These are phyloP conservation scores for Nephrotoma guestfalica DNA, from an alignment of 2,888 invertebrate species.

Conservation along the genomic window DNA sequence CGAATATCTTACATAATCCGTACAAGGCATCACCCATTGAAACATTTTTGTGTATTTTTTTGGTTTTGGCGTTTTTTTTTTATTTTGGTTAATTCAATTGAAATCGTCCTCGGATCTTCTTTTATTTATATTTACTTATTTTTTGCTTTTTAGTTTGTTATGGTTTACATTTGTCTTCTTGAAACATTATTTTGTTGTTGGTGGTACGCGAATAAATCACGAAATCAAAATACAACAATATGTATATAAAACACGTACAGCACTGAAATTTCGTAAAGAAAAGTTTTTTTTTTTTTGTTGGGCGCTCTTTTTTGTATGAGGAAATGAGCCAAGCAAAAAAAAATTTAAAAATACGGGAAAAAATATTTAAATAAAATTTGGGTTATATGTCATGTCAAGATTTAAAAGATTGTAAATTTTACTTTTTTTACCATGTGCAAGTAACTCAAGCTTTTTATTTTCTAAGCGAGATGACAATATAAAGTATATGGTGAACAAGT, in stretches of 20 bases:
- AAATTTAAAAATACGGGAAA: neutral
- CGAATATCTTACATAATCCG: neutral
- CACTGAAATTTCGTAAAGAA: neutral
- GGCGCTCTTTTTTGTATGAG: neutral
- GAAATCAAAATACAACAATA: neutral
- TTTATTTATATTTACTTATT: neutral
- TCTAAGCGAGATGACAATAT: neutral
- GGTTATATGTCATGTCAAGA: conserved; percentile 4
- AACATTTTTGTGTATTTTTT: neutral
- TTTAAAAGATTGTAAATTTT: neutral
- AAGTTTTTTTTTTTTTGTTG: neutral
- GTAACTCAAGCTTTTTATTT: neutral
- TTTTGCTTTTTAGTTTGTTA: neutral
- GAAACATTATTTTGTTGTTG: neutral
- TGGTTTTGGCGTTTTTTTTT: neutral
- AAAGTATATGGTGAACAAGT: neutral
- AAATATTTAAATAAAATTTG: conserved; percentile 1
- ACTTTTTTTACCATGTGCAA: neutral
- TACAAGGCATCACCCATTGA: neutral
- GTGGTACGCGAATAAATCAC: neutral
- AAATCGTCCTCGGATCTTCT: neutral
- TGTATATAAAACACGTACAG: neutral
- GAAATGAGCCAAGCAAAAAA: neutral
- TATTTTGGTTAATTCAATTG: neutral
- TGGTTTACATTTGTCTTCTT: neutral